These are phyloP conservation scores for Chromoteleia sp. DNA, from an alignment of 2,888 invertebrate genomes.

Conservation along the genomic window DNA sequence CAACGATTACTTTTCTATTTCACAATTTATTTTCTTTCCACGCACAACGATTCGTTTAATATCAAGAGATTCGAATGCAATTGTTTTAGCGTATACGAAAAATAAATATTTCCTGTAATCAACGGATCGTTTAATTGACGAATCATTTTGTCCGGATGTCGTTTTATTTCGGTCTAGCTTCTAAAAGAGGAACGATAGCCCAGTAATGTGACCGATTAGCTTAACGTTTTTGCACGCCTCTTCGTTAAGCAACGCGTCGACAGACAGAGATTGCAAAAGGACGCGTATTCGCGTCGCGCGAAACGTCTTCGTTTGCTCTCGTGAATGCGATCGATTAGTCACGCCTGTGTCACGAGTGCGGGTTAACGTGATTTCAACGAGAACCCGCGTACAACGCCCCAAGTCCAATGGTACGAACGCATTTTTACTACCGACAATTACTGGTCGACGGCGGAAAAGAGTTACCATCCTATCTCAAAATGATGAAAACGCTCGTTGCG, in stretches of 20 bases:
- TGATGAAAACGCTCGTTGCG: constrained; percentile 16
- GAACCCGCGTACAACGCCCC: constrained; percentile 62
- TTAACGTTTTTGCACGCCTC: constrained; percentile 30
- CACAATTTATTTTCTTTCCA: no score
- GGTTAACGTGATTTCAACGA: constrained; percentile 47
- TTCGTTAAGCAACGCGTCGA: constrained; percentile 43
- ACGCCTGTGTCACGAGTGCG: constrained; percentile 39
- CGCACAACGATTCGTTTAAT: no score
- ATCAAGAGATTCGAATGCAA: no score
- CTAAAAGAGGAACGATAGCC: constrained; percentile 20
- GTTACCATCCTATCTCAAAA: background rate
- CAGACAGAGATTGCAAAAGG: constrained; percentile 43
- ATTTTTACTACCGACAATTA: constrained; percentile 31
- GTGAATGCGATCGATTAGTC: constrained; percentile 59
- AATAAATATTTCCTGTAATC: no score
- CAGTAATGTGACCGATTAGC: constrained; percentile 36
- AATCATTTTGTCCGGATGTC: no score
- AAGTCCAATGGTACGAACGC: constrained; percentile 64
- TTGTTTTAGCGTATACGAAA: no score
- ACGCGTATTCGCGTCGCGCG: constrained; percentile 28
- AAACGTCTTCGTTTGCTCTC: constrained; percentile 56
- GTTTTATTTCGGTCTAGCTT: no score
- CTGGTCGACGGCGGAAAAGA: background rate
- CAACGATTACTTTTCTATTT: no score
- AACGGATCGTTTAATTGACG: no score